phyloP scores from a whole-genome alignment of 2,888 invertebrate genomes.

The Leucophenga montana region DNA sequence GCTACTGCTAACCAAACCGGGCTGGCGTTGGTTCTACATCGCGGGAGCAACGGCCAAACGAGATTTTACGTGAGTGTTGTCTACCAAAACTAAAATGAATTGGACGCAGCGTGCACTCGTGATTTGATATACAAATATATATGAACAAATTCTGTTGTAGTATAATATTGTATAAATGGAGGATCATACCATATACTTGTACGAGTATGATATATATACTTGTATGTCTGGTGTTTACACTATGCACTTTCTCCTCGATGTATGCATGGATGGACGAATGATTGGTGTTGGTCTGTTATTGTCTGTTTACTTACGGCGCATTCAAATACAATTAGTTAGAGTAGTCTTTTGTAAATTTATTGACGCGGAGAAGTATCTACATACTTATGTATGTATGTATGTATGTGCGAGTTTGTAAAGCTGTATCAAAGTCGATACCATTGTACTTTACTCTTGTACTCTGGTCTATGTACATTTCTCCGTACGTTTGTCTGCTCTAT shows the following conservation, averaged over 20 bases:
- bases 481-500: no score
- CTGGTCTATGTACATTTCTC: no score
- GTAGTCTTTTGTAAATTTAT: conserved; percentile 57
- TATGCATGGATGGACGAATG: no score
- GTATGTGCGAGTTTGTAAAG: no score
- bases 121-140: background rate
- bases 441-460: no score
- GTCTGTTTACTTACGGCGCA: conserved; percentile 40
- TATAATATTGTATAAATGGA: background rate
- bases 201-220: conserved; percentile 39
- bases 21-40: conserved; percentile 84
- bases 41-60: conserved; percentile 82
- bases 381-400: no score
- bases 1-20: conserved; percentile 81
- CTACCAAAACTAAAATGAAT: background rate
- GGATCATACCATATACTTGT: background rate
- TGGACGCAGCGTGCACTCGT: background rate
- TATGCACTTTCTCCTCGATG: background rate
- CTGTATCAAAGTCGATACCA: no score
- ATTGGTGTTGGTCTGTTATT: background rate
- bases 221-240: background rate
- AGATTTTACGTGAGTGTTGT: conserved; percentile 75
- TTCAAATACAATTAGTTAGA: conserved; percentile 58
- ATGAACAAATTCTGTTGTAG: no score
- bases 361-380: conserved; percentile 28